These are phyloP conservation scores for Enteromius trimaculatus DNA, from an alignment of 2,797 vertebrate genomes.

Conservation along the genomic window DNA sequence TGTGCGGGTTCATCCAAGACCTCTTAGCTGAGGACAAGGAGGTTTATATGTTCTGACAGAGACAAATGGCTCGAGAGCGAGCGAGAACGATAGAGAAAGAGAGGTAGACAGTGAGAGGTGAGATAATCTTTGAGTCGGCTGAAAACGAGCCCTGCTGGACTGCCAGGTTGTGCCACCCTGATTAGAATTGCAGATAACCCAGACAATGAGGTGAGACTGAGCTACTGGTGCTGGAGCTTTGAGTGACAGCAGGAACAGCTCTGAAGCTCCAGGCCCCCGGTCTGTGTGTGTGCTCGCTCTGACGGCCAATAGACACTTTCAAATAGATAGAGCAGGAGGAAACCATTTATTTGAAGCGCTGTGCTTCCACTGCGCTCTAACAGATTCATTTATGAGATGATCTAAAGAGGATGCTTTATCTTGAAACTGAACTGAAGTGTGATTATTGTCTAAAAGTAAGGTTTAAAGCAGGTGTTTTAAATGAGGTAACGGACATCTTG, in stretches of 20 bases:
- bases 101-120: slow-evolving; percentile 43
- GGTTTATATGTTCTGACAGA: slow-evolving; percentile 71
- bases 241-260: slow-evolving; percentile 67
- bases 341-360: slow-evolving; percentile 14
- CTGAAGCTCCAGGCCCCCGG: slow-evolving; percentile 61
- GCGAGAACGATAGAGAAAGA: slow-evolving; percentile 64
- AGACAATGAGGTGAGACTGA: slow-evolving; percentile 63
- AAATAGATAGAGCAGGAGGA: slow-evolving; percentile 17
- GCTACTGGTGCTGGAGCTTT: slow-evolving; percentile 62
- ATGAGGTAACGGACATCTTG: neutral
- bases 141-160: slow-evolving; percentile 51
- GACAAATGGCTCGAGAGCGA: slow-evolving; percentile 68
- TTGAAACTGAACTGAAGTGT: neutral
- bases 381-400: neutral
- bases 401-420: neutral
- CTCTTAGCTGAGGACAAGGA: slow-evolving; percentile 67
- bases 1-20: slow-evolving; percentile 45
- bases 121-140: slow-evolving; percentile 54
- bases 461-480: neutral
- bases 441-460: neutral
- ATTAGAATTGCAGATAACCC: slow-evolving; percentile 65
- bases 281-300: slow-evolving; percentile 66
- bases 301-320: slow-evolving; percentile 60
- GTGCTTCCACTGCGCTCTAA: neutral
- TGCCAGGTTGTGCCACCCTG: slow-evolving; percentile 51